A percentile compares a stretch with the other conserved stretches of the same genome.
Evolutionary conservation across 2,888 invertebrate genomes (phyloP).

Genomic region (Monopis laevigella): DNA sequence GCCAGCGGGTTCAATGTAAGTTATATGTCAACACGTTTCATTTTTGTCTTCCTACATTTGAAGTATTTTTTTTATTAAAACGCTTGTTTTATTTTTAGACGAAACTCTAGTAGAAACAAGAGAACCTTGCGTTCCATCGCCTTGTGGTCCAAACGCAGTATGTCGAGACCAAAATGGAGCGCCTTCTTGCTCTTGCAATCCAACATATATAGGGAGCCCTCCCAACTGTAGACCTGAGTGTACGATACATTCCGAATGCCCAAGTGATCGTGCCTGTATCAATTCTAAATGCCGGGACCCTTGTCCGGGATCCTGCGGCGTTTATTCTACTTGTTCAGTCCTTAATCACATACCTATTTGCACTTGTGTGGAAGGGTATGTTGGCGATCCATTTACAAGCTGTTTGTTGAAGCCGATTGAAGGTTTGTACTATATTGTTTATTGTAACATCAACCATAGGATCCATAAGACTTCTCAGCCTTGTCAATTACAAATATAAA

Average conservation of each 20-base stretch:
- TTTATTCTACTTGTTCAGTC: constrained; percentile 69
- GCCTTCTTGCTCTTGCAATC: constrained; percentile 72
- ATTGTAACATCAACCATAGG: too few relatives aligned
- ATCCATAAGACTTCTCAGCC: too few relatives aligned
- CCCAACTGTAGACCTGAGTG: constrained; percentile 78
- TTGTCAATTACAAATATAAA: too few relatives aligned
- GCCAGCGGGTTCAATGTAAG: constrained; percentile 42
- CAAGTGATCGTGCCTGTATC: constrained; percentile 78
- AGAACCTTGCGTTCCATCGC: constrained; percentile 70
- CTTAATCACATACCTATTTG: constrained; percentile 81
- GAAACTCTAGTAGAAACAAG: constrained; percentile 33
- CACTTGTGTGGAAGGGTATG: constrained; percentile 74
- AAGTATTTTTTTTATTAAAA: constrained; percentile 30
- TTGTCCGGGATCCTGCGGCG: constrained; percentile 80
- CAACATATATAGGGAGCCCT: constrained; percentile 74
- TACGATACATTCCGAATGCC: constrained; percentile 77
- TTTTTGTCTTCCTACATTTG: constrained; percentile 40
- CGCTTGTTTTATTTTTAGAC: too few relatives aligned
- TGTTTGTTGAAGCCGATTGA: constrained; percentile 62
- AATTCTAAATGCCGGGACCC: constrained; percentile 80
- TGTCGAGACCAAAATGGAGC: constrained; percentile 68
- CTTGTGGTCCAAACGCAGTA: constrained; percentile 73
- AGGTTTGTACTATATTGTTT: constrained; percentile 39
- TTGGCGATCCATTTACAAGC: constrained; percentile 78
- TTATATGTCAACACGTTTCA: too few relatives aligned